Percentiles rank a stretch among this genome's conserved stretches.
phyloP scores from a whole-genome alignment of 2,797 vertebrate species.

The Hafferia zeledoni region DNA sequence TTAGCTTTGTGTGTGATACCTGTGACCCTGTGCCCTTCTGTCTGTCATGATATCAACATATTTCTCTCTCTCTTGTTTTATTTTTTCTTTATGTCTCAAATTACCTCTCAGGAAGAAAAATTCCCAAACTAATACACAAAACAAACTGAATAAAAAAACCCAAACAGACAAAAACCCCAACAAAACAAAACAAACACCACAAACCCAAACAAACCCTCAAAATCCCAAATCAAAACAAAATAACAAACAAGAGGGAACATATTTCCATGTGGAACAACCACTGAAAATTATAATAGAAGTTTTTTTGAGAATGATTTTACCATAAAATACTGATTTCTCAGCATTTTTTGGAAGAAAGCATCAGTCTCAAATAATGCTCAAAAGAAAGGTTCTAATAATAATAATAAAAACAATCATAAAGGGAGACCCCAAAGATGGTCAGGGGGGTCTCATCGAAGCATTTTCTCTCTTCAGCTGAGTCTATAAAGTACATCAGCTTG shows the following conservation, averaged over 20 bases:
- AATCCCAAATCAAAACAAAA: not conserved
- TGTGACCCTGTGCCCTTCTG: too few relatives aligned
- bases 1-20: too few relatives aligned
- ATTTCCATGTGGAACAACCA: not conserved
- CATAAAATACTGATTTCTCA: not conserved
- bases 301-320: not conserved
- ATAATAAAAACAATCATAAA: not conserved
- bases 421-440: not conserved
- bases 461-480: not conserved
- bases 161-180: too few relatives aligned
- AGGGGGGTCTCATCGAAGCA: not conserved
- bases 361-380: not conserved
- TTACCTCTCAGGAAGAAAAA: not conserved
- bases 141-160: not conserved
- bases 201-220: not conserved
- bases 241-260: not conserved
- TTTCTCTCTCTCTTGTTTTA: not conserved
- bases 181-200: not conserved
- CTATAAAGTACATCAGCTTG: not conserved
- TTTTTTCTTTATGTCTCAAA: not conserved
- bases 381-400: not conserved
- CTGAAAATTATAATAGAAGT: fast-evolving
- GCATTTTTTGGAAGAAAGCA: not conserved
- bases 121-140: not conserved
- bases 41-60: too few relatives aligned